Evolutionary conservation across 2,113 vertebrate genomes (phyloP).

Genomic region (Petaurus breviceps): DNA sequence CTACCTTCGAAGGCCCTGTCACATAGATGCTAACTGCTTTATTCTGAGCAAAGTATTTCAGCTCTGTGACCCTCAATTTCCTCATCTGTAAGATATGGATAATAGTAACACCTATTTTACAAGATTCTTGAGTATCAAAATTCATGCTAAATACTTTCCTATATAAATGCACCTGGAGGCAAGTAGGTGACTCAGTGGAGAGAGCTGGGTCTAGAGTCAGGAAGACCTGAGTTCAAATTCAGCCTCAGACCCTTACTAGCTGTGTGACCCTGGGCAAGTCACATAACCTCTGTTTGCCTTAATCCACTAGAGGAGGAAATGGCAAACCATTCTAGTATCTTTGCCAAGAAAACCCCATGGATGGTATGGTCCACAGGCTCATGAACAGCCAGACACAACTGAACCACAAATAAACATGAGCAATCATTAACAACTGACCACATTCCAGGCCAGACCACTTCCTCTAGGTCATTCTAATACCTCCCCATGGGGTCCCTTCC

Average conservation of each 20-base stretch:
- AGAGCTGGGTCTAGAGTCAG: background rate
- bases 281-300: background rate
- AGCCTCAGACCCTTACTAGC: background rate
- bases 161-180: background rate
- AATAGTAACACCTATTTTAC: background rate
- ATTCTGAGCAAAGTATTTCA: too few species aligned
- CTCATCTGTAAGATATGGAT: too few species aligned
- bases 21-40: too few species aligned
- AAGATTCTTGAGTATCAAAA: background rate
- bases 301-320: background rate
- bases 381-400: background rate
- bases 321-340: background rate
- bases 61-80: too few species aligned
- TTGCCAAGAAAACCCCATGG: background rate
- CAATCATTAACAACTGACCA: background rate
- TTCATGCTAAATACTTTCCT: background rate
- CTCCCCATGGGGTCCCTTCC: background rate
- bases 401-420: background rate
- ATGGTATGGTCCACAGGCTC: background rate
- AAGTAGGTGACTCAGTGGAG: background rate
- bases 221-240: background rate
- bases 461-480: background rate
- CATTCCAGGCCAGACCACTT: background rate
- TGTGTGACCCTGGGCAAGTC: background rate
- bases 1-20: too few species aligned